phyloP scores from a whole-genome alignment of 2,888 invertebrate genomes.

The Cerastis rubricosa region DNA sequence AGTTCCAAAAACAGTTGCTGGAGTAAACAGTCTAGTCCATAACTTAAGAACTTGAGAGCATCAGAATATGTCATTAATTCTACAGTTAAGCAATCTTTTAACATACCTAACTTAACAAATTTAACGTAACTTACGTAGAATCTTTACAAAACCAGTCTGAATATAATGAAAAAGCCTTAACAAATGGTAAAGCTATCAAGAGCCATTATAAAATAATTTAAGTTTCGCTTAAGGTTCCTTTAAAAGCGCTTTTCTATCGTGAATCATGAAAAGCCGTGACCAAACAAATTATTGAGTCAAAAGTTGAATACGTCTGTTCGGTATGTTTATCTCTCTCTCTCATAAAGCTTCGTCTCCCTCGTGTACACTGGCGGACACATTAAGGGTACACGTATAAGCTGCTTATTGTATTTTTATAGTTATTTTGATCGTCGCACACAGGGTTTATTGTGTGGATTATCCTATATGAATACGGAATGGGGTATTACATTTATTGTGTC shows the following conservation, averaged over 20 bases:
- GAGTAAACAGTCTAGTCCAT: neutral
- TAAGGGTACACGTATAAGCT: slow-evolving; percentile 88
- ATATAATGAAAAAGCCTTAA: slow-evolving; percentile 36
- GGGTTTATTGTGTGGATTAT: slow-evolving; percentile 84
- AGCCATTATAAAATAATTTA: slow-evolving; percentile 56
- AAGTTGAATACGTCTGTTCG: slow-evolving; percentile 70
- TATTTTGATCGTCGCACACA: slow-evolving; percentile 89
- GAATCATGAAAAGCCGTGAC: slow-evolving; percentile 74
- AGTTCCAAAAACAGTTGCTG: no score
- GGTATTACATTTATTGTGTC: slow-evolving; percentile 83
- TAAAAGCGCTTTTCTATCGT: slow-evolving; percentile 66
- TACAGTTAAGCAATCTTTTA: neutral
- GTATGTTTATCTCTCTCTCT: slow-evolving; percentile 48
- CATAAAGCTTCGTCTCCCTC: slow-evolving; percentile 65
- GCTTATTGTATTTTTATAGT: slow-evolving; percentile 91
- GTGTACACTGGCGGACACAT: slow-evolving; percentile 81
- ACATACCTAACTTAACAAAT: slow-evolving; percentile 12
- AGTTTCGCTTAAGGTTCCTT: slow-evolving; percentile 51
- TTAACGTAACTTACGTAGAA: slow-evolving; percentile 8
- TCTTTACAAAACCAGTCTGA: slow-evolving; percentile 31
- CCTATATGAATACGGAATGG: slow-evolving; percentile 86
- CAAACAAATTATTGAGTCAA: slow-evolving; percentile 79
- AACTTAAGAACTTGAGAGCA: neutral
- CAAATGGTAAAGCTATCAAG: slow-evolving; percentile 40
- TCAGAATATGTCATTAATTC: neutral